Conservation (phyloP, 2,113 vertebrate genomes). For the Gila orcuttii region DNA sequence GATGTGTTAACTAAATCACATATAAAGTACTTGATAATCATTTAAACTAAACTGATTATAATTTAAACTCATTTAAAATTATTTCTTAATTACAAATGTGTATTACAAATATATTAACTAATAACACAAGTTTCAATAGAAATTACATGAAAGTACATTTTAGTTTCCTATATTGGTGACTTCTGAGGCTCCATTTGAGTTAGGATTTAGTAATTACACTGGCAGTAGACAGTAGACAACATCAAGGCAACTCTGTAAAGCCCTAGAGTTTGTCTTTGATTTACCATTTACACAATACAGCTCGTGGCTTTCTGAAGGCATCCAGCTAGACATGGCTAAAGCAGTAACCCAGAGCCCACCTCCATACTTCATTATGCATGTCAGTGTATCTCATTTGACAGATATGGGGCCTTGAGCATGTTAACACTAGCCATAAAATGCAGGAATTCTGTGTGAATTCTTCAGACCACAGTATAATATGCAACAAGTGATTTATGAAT, state of each 20-base stretch:
- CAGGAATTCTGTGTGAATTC: constrained; percentile 52
- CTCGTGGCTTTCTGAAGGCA: constrained; percentile 57
- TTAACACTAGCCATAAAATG: constrained; percentile 50
- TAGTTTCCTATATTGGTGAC: no score
- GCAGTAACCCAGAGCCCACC: constrained; percentile 48
- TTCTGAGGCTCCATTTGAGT: no score
- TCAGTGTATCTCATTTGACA: constrained; percentile 48
- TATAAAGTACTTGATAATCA: no score
- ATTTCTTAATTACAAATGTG: no score
- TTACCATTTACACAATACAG: constrained; percentile 35
- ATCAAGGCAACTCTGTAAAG: not conserved
- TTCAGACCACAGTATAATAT: constrained; percentile 58
- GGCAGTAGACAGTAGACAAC: no score
- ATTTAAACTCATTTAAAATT: no score
- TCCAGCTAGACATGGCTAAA: constrained; percentile 55
- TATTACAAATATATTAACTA: no score
- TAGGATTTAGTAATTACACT: no score
- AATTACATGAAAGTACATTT: no score
- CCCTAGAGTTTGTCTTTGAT: constrained; percentile 27
- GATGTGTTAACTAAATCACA: no score
- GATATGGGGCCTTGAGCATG: constrained; percentile 40
- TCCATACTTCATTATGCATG: constrained; percentile 33
- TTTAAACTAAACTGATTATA: no score
- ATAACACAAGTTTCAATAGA: no score
- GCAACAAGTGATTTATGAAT: constrained; percentile 69